Base-by-base conservation (phyloP, 2,888 invertebrate genomes). In the Limnephilus lunatus region DNA sequence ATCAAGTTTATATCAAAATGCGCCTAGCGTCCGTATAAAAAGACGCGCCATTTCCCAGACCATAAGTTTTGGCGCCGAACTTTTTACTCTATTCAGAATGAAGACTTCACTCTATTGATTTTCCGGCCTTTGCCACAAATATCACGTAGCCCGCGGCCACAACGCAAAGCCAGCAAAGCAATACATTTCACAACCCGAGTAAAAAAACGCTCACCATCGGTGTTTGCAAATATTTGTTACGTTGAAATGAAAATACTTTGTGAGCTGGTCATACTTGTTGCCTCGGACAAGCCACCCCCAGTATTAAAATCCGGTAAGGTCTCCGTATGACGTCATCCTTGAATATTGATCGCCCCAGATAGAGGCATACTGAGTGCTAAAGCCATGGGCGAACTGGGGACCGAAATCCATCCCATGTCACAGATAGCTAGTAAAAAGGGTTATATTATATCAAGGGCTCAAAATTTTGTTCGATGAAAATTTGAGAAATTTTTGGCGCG, bases 261-360 rank as follows among this genome's bases (percentile, higher is more conserved):
- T 19, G 39, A 35, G 25, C 25, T 83, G 35, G 83, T 83, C 35
- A 14, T 39, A 19, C 35, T 83, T 32, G 32, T 32, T 32, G 83
- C 83, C 35, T 39, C 19, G 83, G 32, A 25, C 2, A 68, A 25
- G 68, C n/a, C 83, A 19, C 83, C 83, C 83, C 83, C 25, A n/a
- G 35, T 83, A 86, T 44, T 48, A 48, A 30, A 86, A 15, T 86
- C 44, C 86, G 30, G 15, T 44, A 48, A 48, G 48, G n/a, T 48
- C 44, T 86, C 48, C 30, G 39, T 86, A 30, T 86, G 86, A 86
- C 86, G 85, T 85, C 85, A 44, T 86, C 35, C 44, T n/a, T 15
- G 44, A 86, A 86, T 86, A 86, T 86, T 86, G 86, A 86, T 86
- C 86, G 86, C 86, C 86, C 86, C 44, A 86, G 86, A 86, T 86